Conservation (phyloP, 2,888 invertebrate genomes). For the Parnassius smintheus region DNA sequence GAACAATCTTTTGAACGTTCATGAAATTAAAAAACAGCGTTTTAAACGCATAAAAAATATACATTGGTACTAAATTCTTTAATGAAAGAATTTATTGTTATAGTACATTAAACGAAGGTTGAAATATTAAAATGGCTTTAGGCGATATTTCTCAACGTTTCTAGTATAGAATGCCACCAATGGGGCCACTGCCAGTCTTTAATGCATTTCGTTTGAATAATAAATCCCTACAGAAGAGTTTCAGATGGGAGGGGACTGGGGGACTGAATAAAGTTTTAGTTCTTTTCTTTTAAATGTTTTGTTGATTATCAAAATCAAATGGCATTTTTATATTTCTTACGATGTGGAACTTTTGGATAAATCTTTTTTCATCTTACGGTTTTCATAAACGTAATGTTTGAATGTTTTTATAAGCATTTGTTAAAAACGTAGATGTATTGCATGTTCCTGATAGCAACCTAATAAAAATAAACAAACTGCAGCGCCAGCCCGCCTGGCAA, state of each 20-base stretch:
- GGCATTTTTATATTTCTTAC: constrained; percentile 3
- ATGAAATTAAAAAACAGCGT: no score
- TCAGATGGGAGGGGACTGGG: constrained; percentile 9
- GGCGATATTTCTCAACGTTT: constrained; percentile 23
- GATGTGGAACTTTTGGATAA: no score
- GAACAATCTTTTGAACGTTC: no score
- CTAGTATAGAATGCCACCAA: constrained; percentile 22
- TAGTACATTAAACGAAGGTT: constrained; percentile 18
- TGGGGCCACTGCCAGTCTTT: constrained; percentile 25
- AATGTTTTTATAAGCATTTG: no score
- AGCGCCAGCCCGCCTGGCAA: no score
- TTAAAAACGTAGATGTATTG: no score
- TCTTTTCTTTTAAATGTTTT: constrained; percentile 21
- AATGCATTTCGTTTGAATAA: constrained; percentile 28
- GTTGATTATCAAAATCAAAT: constrained; percentile 11
- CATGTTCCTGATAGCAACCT: no score
- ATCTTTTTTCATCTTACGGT: no score
- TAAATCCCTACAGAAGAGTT: constrained; percentile 19
- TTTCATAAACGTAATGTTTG: no score
- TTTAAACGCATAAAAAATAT: no score
- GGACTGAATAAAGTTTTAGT: constrained; percentile 27
- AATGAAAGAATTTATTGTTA: constrained; percentile 10
- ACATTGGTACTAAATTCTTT: neutral
- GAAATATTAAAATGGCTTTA: constrained; percentile 26
- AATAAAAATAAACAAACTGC: no score